Base-by-base conservation (phyloP, 2,113 vertebrate species). In the Gobiocypris rarus region DNA sequence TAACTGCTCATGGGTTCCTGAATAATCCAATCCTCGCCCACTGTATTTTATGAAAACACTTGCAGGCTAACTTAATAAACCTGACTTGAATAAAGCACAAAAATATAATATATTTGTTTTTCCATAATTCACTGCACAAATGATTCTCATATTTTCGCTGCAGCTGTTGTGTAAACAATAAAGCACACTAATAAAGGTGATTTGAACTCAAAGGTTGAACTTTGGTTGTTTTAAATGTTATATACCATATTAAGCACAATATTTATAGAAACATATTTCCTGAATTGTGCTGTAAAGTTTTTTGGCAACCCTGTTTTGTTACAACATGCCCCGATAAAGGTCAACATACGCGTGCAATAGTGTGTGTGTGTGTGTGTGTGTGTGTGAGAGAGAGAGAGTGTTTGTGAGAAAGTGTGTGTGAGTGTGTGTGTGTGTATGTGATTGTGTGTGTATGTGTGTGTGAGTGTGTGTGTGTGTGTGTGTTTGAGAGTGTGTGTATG, bases 1-100 rank as follows among this genome's bases (percentile, higher is more conserved):
- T 78, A 75, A 75, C 38, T 63, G 26, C 61, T 81, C 17, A 65
- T 50, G 59, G 41, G 41, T 50, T 80, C 24, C 41, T 22, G 17
- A 31, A 31, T 14, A 67, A 80, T 52, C 24, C 13, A 10, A 22
- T 28, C 14, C 7, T 15, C 3, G 5, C 71, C 43, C 14, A 48
- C 71, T 9, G 70, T 26, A 26, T 26, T 48, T 48, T 50, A 50
- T 48, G 24, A 74, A 50, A 74, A 28, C 45, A 2, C 65, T 69
- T 19, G 3, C 17, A 9, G 31, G 63, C 2, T 67, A 67, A 69
- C 9, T 69, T 15, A 63, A 63, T 31, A 69, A 38, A 10, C 34
- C 4, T 41, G 34, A 69, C 65, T 22, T 22, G 4, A 38, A 69
- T 65, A 31, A 28, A 65, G 17, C 26, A 65, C 17, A n/a, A 9